phyloP scores from a whole-genome alignment of 2,113 vertebrate species.

The Mormyrus iriodes region DNA sequence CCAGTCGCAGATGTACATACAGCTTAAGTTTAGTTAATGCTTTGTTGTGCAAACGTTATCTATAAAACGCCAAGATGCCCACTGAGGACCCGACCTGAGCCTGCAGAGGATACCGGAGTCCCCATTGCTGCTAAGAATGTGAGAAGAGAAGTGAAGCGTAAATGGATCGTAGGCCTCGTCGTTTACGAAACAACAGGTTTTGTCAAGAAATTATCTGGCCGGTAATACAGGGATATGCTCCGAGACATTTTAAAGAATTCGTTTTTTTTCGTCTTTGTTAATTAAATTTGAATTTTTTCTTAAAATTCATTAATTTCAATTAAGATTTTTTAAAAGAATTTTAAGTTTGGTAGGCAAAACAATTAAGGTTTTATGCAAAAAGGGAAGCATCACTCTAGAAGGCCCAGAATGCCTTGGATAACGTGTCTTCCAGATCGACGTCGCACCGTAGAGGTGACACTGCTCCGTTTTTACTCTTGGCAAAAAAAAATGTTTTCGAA shows the following conservation, averaged over 20 bases:
- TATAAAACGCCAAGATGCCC: background rate
- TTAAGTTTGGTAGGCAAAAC: no score
- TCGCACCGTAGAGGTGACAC: background rate
- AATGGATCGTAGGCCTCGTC: background rate
- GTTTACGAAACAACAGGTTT: slow-evolving; percentile 8
- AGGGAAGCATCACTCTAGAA: background rate
- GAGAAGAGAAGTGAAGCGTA: background rate
- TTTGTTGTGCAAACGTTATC: background rate
- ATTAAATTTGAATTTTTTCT: no score
- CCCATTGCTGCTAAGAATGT: background rate
- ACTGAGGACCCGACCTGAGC: background rate
- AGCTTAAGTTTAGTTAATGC: background rate
- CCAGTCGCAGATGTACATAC: background rate
- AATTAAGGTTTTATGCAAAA: background rate
- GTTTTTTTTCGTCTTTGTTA: slow-evolving; percentile 37
- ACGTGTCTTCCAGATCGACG: background rate
- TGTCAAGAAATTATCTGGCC: background rate
- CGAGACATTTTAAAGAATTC: background rate
- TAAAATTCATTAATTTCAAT: no score
- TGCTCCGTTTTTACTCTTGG: background rate
- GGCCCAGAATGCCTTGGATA: background rate
- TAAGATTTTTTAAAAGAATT: no score
- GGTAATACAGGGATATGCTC: background rate
- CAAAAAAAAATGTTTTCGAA: background rate
- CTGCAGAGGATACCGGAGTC: background rate